Evolutionary conservation across 2,113 vertebrate genomes (phyloP).

Genomic region (Entomyzon cyanotis): DNA sequence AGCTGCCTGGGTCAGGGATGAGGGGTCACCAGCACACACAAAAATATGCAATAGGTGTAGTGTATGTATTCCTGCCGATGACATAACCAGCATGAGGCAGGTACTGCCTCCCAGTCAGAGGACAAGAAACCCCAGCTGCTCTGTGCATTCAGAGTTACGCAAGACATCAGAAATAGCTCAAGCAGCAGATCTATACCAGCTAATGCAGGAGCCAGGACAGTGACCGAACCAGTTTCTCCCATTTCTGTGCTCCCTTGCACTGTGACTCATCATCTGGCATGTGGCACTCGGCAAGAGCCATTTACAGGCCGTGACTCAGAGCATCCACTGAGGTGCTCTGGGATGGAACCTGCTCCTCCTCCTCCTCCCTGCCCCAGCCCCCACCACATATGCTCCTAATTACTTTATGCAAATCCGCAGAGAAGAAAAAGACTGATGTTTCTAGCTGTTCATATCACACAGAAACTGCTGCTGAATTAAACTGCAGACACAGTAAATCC

Average conservation of each 20-base stretch:
- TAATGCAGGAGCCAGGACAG: not conserved
- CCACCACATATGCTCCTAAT: constrained; percentile 2
- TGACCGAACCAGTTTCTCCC: not conserved
- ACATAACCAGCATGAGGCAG: not conserved
- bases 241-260: constrained; percentile 47
- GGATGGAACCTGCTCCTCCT: not conserved
- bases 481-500: not conserved
- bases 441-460: not conserved
- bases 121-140: not conserved
- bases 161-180: not conserved
- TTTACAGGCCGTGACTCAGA: constrained; percentile 26
- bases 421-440: not conserved
- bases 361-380: not conserved
- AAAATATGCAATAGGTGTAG: not conserved
- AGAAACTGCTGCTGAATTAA: not conserved
- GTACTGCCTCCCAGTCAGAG: not conserved
- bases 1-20: not conserved
- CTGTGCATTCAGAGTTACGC: not conserved
- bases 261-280: constrained; percentile 38
- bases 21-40: not conserved
- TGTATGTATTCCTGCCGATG: not conserved
- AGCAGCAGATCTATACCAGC: not conserved
- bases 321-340: not conserved
- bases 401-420: not conserved
- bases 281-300: not conserved